Base-by-base conservation (phyloP, 30 jellyfish, hydroid and myxozoan genomes). In the Calvadosia cruxmelitensis region DNA sequence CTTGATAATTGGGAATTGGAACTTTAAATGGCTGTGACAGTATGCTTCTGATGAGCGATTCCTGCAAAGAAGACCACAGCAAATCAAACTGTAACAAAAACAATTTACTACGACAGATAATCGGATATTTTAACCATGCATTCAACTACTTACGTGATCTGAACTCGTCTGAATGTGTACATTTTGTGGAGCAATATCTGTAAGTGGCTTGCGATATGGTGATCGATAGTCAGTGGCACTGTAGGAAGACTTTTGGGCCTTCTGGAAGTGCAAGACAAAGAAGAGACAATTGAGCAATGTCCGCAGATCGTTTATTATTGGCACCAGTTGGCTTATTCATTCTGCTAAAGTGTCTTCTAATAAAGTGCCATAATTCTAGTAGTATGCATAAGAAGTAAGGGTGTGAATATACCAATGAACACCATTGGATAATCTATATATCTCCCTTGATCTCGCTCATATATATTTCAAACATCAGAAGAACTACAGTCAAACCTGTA, bases 1-100 rank as follows among this genome's bases (percentile, higher is more conserved):
- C 94, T 64, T 83, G 74, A 35, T 33, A 84, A 51, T 78, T 85
- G 27, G 93, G 69, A 87, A 91, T 73, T 26, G 99, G 99, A 2
- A 91, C 95, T 80, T 91, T 83, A 63, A 91, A 91, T 0, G 99
- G 99, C 75, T 78, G 83, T 25, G 92, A 75, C 49, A 91, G 77
- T 50, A 91, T 83, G 31, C 87, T 71, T 73, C 78, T 68, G 53
- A 91, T 78, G 34, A 84, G 94, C 10, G 68, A 36, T 69, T 89
- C 98, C 98, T 89, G 51, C 3, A 42, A 30, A 3, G 5, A 29
- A 61, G 66, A 66, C 50, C 1, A 27, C 33, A 15, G 24, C 31
- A 3, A 64, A 3, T 29, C 3, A 3, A 27, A 28, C 36, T n/a
- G 20, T 7, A 64, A 16, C 20, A 42, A 20, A 20, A 10, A 29